Base-by-base conservation (phyloP, 2,888 invertebrate genomes). In the Heliconius ethilla region DNA sequence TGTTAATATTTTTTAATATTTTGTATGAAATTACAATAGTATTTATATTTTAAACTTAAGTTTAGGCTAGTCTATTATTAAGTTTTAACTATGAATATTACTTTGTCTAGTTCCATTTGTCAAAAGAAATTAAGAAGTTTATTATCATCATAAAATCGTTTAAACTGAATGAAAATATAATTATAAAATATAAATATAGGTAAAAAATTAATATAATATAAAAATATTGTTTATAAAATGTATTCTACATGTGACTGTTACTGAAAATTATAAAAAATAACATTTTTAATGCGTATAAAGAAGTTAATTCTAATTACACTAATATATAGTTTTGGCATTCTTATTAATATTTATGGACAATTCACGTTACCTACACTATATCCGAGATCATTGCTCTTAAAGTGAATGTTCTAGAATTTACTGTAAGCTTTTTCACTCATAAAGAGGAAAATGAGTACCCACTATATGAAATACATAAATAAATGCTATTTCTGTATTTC, bases 341-440 rank as follows among this genome's bases (percentile, higher is more conserved):
- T n/a, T 59, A 59, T 59, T 59, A 59, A 10, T 59, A 59, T n/a
- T 62, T 70, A 37, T 59, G 22, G 63, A 87, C 91, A 89, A 86
- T 88, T 75, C 82, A n/a, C 18, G 27, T 2, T 37, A 73, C 13
- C 7, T 55, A 25, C 22, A 87, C 76, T 87, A 86, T 86, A 88
- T 85, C 83, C 83, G 86, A 91, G 89, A 89, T 85, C 87, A 89
- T 86, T 83, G 88, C 81, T 86, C 89, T 86, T 83, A 83, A 80
- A 81, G 83, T 82, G 84, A 82, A 82, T 81, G 82, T 89, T 90
- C 90, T 90, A 89, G 91, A 92, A 90, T 82, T 84, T 90, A 85
- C 87, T 81, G 84, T 81, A 85, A 83, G 84, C 79, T 79, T 82
- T 77, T 81, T 81, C 59, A 78, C 65, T 77, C 25, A 75, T 70